Evolutionary conservation across 2,888 invertebrate genomes (phyloP), one percentile per base, ranked within the genome.

Genomic region (Thera obeliscata): DNA sequence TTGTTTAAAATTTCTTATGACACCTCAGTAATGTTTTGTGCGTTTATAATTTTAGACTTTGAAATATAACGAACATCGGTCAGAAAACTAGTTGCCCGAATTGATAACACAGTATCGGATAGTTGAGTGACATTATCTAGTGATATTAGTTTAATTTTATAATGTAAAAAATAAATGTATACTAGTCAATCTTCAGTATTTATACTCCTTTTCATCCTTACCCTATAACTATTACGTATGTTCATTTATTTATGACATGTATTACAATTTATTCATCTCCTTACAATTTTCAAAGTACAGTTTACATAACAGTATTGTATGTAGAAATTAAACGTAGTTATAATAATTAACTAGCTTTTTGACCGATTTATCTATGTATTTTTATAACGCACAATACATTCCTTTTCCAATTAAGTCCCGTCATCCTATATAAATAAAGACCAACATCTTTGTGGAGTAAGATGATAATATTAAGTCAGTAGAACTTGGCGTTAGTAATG

Each of bases 41-140:
- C 91, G 91, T 87, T 77, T 76, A 78, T 78, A 46, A 75, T 76
- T 69, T 74, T 71, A 73, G 70, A 72, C 64, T 60, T 78, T 79
- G 74, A 77, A 77, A 69, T 70, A 69, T 77, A 74, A 74, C 76
- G 78, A 66, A 66, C 59, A 83, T 91, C 93, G 93, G 93, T 93
- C 93, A 93, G 86, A 86, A 91, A 78, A 82, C 88, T 91, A 91
- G 90, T 90, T 87, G 79, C 81, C 81, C 82, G 70, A 76, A 73
- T 66, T 69, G 71, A 75, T 73, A 69, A 22, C 76, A 61, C 76
- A 80, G 82, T 89, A 86, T 90, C 86, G 87, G 81, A 78, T 87
- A 81, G 82, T 85, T 80, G 82, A 90, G 93, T 93, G 93, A 93
- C 93, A 93, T 93, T 87, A 91, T 93, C 93, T 93, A 93, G 91